Evolutionary conservation across 1,140 invertebrate species (phyloP).

Genomic region (Diachasma alloeum): DNA sequence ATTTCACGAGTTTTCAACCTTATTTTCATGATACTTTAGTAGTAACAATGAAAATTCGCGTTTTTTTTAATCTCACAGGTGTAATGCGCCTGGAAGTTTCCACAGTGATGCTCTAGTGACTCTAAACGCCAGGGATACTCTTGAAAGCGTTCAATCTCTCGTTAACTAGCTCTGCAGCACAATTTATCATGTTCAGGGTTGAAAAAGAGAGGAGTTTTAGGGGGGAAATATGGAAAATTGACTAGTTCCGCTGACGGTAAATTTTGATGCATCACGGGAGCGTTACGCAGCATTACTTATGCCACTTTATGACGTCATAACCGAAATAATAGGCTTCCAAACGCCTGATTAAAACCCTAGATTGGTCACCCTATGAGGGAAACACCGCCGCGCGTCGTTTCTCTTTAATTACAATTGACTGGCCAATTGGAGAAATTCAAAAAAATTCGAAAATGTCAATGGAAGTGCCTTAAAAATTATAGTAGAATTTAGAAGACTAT

Average conservation of each 20-base stretch:
- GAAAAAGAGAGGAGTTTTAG: background rate
- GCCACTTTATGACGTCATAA: too few relatives aligned
- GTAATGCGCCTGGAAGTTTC: background rate
- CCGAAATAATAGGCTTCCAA: too few relatives aligned
- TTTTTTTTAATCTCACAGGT: background rate
- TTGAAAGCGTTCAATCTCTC: background rate
- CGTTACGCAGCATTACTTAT: too few relatives aligned
- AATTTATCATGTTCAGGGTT: background rate
- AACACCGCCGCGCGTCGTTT: too few relatives aligned
- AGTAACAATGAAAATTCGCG: background rate
- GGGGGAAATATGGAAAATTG: background rate
- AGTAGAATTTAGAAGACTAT: too few relatives aligned
- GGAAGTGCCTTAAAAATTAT: too few relatives aligned
- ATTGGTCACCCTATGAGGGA: too few relatives aligned
- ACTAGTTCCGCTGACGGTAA: background rate
- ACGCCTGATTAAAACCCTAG: too few relatives aligned
- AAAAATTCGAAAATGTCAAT: too few relatives aligned
- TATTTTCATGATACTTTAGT: background rate
- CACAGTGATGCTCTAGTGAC: background rate
- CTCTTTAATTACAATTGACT: too few relatives aligned
- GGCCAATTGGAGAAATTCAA: too few relatives aligned
- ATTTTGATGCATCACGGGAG: background rate
- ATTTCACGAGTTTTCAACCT: background rate
- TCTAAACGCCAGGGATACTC: background rate
- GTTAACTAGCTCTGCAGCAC: background rate